These are phyloP conservation scores for Coleophora flavipennella DNA, from an alignment of 2,888 invertebrate genomes.

Conservation along the genomic window DNA sequence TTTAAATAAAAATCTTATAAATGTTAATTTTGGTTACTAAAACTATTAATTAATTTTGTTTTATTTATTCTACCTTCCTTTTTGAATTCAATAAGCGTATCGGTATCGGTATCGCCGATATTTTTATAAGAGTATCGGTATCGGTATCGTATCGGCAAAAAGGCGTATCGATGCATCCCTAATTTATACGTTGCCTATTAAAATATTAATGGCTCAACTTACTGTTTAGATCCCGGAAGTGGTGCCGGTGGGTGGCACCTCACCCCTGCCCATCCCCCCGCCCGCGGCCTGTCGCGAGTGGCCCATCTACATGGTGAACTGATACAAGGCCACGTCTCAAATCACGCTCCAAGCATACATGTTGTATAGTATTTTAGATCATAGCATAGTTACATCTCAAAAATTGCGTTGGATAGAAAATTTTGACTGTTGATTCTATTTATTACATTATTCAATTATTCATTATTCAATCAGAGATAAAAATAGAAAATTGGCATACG, in stretches of 20 bases:
- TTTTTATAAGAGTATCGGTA: too few species aligned
- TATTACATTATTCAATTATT: neutral
- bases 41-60: too few species aligned
- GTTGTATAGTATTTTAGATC: neutral
- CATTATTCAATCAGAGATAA: neutral
- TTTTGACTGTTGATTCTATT: neutral
- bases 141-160: too few species aligned
- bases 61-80: too few species aligned
- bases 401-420: neutral
- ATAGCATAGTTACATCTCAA: neutral
- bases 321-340: conserved; percentile 9
- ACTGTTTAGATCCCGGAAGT: conserved; percentile 53
- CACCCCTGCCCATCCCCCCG: conserved; percentile 56
- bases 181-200: too few species aligned
- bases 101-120: too few species aligned
- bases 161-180: too few species aligned
- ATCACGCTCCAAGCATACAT: neutral
- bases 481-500: too few species aligned
- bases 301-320: conserved; percentile 67
- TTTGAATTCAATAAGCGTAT: too few species aligned
- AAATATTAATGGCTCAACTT: too few species aligned
- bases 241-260: conserved; percentile 58
- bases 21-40: too few species aligned
- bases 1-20: too few species aligned
- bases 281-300: conserved; percentile 62